Evolutionary conservation across 2,888 invertebrate genomes (phyloP), one percentile per base, ranked within the genome.

Genomic region (Andrena marginata): DNA sequence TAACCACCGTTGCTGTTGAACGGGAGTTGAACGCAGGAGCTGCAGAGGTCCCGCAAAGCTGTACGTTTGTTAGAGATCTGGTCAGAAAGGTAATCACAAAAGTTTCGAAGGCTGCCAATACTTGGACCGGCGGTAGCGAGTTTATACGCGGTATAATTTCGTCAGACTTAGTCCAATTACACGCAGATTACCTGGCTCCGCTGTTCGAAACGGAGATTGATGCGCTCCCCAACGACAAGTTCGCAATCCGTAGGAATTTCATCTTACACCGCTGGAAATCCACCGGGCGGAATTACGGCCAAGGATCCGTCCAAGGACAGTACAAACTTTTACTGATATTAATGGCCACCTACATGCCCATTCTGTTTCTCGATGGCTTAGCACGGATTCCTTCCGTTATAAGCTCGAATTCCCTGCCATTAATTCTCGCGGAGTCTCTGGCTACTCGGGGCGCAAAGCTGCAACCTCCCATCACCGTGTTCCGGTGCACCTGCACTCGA

Each of bases 371-470:
- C 69, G 70, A 80, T 85, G 75, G 77, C 80, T 85, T 84, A 85
- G 65, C 77, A 67, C 70, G 77, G 85, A 88, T 86, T 86, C 87
- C 87, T 88, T 88, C 81, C 86, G 88, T 85, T 89, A 87, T 85
- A 88, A 87, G 80, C 87, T 89, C 87, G 86, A 89, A 90, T 89
- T 86, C 88, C 80, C 87, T 68, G 82, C 86, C 87, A 88, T 89
- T 89, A 89, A 85, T 89, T 85, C 77, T 78, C 81, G 16, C 71
- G 72, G 48, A 59, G 70, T 73, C 74, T 72, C 84, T 75, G 81
- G 67, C 71, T 56, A 71, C 63, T 82, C 72, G 78, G 33, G 59
- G 80, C 74, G 64, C 80, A 73, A 75, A 67, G 69, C 82, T 77
- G 74, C 73, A 71, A 35, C 65, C 85, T 60, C 77, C 77, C 76